Base-by-base conservation (phyloP, 1,140 invertebrate genomes). In the Ceratoteleas bidentatus region DNA sequence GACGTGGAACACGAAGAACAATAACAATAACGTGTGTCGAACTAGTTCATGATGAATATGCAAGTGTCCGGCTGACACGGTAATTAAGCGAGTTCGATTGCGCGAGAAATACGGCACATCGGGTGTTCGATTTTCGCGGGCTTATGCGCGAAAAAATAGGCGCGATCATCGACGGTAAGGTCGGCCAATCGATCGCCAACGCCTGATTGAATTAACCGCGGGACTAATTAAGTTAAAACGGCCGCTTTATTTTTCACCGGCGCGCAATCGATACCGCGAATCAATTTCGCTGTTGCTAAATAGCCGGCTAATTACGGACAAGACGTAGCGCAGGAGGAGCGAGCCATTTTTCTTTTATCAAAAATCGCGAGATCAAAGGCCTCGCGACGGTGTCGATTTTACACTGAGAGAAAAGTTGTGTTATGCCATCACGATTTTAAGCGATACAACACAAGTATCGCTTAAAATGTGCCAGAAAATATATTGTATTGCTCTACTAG, bases 181-280 rank as follows among this genome's bases (percentile, higher is more conserved):
- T 76, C 73, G 61, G 61, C 68, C 64, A 76, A 61, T 60, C 62
- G 53, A 66, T 68, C n/a, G n/a, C n/a, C n/a, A n/a, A 76, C 53
- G n/a, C 43, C 0, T 53, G 62, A 76, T 76, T 76, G 38, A 76
- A 76, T 76, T 76, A 60, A 56, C 62, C 53, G 10, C 54, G 62
- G 47, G 47, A 68, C 34, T 47, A 61, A 68, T 66, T 53, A 54
- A 36, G 8, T 14, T 36, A 53, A 66, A 76, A 60, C 47, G 15
- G 36, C 7, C 24, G 54, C 38, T 66, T 60, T 76, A 65, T 76
- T 76, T 76, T 61, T 76, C 62, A 54, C 61, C 61, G 45, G 15
- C 13, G 34, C 32, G n/a, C 33, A 58, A 64, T 75, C 62, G 69
- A 73, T 73, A 62, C 36, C 13, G 49, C 40, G 11, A 72, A 56